Conservation (phyloP, 30 jellyfish, hydroid and myxozoan species). For the Pseudorhiza aurosa region DNA sequence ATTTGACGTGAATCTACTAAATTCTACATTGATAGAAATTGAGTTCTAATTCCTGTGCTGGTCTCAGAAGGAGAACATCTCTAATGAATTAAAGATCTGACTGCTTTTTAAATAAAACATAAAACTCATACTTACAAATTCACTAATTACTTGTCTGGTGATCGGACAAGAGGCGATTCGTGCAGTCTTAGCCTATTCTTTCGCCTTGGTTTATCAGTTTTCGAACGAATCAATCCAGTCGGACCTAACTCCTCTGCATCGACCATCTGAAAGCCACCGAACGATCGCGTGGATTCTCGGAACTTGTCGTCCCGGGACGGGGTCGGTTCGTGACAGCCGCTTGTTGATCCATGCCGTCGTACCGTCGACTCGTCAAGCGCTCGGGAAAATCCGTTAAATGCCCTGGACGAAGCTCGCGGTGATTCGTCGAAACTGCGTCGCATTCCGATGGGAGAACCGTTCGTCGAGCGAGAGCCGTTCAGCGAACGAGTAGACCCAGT, state of each 20-base stretch:
- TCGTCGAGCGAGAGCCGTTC: conserved; percentile 46
- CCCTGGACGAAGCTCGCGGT: conserved; percentile 32
- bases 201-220: conserved; percentile 23
- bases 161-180: conserved; percentile 40
- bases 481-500: conserved; percentile 55
- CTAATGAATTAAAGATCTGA: too few relatives aligned
- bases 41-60: too few relatives aligned
- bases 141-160: not conserved
- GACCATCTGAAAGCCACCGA: conserved; percentile 2
- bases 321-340: not conserved
- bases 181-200: not conserved
- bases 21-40: too few relatives aligned
- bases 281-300: conserved; percentile 37
- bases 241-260: conserved; percentile 10
- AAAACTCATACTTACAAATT: not conserved
- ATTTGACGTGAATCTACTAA: too few relatives aligned
- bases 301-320: conserved; percentile 2
- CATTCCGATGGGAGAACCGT: conserved; percentile 41
- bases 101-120: too few relatives aligned
- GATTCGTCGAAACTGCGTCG: conserved; percentile 29
- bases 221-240: conserved; percentile 14
- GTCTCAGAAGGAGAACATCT: too few relatives aligned
- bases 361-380: conserved; percentile 44
- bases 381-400: conserved; percentile 44
- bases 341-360: conserved; percentile 10